Evolutionary conservation across 2,888 invertebrate genomes (phyloP).

Genomic region (Archaeoteleia sp.): DNA sequence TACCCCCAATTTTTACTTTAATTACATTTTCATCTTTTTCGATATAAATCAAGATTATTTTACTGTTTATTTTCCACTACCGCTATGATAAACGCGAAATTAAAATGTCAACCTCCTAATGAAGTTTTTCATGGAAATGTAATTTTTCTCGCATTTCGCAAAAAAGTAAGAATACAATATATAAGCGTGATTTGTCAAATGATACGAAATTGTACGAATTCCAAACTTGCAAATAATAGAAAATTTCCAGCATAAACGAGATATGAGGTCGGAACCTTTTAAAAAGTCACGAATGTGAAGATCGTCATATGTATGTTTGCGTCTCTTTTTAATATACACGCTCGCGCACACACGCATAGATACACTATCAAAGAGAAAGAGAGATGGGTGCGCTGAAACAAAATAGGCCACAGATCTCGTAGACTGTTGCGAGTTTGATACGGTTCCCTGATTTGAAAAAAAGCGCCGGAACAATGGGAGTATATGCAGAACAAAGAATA

Average conservation of each 20-base stretch:
- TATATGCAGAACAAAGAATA: constrained; percentile 64
- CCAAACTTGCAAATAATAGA: constrained; percentile 26
- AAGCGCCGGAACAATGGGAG: constrained; percentile 59
- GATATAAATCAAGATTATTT: too few species aligned
- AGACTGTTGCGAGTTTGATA: constrained; percentile 52
- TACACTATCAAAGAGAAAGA: constrained; percentile 17
- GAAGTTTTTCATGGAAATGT: constrained; percentile 33
- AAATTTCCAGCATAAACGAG: constrained; percentile 31
- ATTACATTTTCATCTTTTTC: constrained; percentile 27
- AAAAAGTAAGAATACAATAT: constrained; percentile 16
- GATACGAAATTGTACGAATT: constrained; percentile 19
- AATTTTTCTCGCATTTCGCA: constrained; percentile 24
- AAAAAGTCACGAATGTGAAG: constrained; percentile 19
- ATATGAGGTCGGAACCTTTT: constrained; percentile 35
- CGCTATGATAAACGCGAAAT: constrained; percentile 34
- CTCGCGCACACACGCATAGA: constrained; percentile 26
- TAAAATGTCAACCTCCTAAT: constrained; percentile 36
- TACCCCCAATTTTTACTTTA: too few species aligned
- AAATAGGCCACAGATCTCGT: constrained; percentile 52
- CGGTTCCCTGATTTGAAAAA: constrained; percentile 57
- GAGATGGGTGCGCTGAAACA: constrained; percentile 46
- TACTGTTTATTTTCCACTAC: constrained; percentile 27
- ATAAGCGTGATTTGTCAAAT: constrained; percentile 8
- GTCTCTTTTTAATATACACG: too few species aligned
- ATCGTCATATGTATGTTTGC: constrained; percentile 2